A percentile compares a stretch with the other conserved stretches of the same genome.
Conservation (phyloP, 1,140 invertebrate genomes). For the Bombus superbus region DNA sequence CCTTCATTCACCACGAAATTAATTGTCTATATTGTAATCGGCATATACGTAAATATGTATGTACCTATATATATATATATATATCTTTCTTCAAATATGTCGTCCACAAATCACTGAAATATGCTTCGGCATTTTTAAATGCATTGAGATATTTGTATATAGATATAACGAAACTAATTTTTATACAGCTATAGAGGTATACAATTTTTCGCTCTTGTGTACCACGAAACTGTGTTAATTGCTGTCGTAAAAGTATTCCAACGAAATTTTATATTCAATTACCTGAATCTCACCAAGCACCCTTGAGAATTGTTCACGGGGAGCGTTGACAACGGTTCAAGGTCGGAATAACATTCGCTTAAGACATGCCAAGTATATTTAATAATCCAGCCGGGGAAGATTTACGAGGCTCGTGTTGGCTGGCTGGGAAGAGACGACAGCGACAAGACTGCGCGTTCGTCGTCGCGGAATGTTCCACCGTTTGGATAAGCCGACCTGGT, state of each 20-base stretch:
- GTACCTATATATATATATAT: too few relatives aligned
- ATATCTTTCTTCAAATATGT: too few relatives aligned
- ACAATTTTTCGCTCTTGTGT: not conserved
- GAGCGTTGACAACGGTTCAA: slow-evolving; percentile 17
- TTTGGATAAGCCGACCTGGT: slow-evolving; percentile 18
- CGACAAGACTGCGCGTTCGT: not conserved
- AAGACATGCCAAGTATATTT: slow-evolving; percentile 33
- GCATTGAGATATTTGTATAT: not conserved
- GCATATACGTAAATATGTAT: too few relatives aligned
- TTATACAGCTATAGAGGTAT: not conserved
- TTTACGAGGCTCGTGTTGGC: slow-evolving; percentile 19
- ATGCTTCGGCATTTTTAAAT: not conserved
- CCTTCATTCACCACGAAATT: too few relatives aligned
- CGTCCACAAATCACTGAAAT: not conserved
- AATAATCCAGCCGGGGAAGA: slow-evolving; percentile 33
- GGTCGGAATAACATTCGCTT: not conserved
- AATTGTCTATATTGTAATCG: too few relatives aligned
- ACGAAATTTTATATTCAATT: not conserved
- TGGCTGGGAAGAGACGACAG: not conserved
- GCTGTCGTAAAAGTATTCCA: not conserved
- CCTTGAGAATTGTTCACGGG: not conserved
- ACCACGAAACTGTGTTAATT: not conserved
- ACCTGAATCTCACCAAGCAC: not conserved
- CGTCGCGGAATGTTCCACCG: slow-evolving; percentile 16
- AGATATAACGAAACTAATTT: not conserved